Conservation (phyloP, 23 tunicate genomes). For the Trididemnum miniatum region DNA sequence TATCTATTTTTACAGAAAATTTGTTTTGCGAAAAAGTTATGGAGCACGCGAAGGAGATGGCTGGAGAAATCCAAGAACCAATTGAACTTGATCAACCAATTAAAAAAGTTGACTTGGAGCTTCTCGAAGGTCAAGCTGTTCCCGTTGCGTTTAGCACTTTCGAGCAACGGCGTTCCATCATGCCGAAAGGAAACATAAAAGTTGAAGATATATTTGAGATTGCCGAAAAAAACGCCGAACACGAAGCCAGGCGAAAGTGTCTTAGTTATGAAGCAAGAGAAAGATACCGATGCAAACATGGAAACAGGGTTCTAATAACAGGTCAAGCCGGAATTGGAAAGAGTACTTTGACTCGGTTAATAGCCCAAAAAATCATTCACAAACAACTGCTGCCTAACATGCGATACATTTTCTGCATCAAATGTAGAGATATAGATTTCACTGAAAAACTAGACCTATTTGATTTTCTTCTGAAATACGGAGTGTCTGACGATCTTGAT, state of each 20-base stretch:
- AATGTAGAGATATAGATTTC: constrained; percentile 34
- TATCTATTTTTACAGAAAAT: constrained; percentile 17
- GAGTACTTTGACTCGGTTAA: constrained; percentile 23
- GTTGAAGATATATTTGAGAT: constrained; percentile 24
- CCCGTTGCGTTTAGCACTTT: neutral
- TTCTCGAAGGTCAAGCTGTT: constrained; percentile 22
- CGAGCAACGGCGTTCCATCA: neutral
- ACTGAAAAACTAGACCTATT: constrained; percentile 23
- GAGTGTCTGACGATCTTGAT: constrained; percentile 28
- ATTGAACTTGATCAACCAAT: constrained; percentile 32
- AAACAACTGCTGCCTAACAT: constrained; percentile 23
- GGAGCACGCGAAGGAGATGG: constrained; percentile 19
- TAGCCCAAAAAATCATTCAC: constrained; percentile 23
- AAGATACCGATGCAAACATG: constrained; percentile 14
- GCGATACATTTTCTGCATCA: constrained; percentile 23
- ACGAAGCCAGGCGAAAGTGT: constrained; percentile 2
- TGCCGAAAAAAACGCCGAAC: constrained; percentile 24
- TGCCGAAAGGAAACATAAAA: constrained; percentile 32
- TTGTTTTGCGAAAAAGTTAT: neutral
- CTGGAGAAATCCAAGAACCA: constrained; percentile 37
- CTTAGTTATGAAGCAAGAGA: neutral
- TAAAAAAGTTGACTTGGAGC: constrained; percentile 34
- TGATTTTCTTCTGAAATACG: constrained; percentile 40
- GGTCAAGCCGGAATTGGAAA: constrained; percentile 61
- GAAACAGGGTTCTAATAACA: constrained; percentile 38